A percentile compares a stretch with the other conserved stretches of the same genome.
These are phyloP conservation scores for Himalopsyche tibetana DNA, from an alignment of 2,888 invertebrate genomes.

Conservation along the genomic window DNA sequence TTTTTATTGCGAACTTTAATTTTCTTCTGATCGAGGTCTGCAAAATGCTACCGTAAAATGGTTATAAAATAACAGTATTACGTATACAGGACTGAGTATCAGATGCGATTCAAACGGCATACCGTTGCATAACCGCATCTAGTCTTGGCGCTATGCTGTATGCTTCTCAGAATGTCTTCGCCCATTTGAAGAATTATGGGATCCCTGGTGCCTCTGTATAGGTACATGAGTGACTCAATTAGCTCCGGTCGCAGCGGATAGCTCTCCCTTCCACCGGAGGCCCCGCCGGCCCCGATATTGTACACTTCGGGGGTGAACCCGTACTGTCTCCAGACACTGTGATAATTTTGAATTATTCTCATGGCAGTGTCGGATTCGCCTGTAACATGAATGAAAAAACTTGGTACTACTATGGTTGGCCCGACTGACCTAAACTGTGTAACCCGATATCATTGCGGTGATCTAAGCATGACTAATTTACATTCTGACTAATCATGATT, in stretches of 20 bases:
- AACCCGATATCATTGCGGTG: too few species aligned
- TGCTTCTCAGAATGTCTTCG: slow-evolving; percentile 93
- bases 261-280: slow-evolving; percentile 87
- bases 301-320: slow-evolving; percentile 99
- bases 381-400: slow-evolving; percentile 67
- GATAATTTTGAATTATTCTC: slow-evolving; percentile 96
- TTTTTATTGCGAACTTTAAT: too few species aligned
- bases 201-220: slow-evolving; percentile 96
- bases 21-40: too few species aligned
- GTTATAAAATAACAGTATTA: too few species aligned
- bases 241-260: slow-evolving; percentile 98
- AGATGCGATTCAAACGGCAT: slow-evolving; percentile 67
- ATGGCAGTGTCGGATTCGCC: slow-evolving; percentile 94
- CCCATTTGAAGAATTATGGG: slow-evolving; percentile 94
- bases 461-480: too few species aligned
- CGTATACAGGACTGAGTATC: not conserved
- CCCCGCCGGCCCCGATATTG: slow-evolving; percentile 93
- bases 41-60: too few species aligned
- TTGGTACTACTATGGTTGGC: not conserved
- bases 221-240: slow-evolving; percentile 97
- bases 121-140: slow-evolving; percentile 98
- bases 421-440: not conserved
- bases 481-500: not conserved
- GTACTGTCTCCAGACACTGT: slow-evolving; percentile 97
- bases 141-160: slow-evolving; percentile 95